These are phyloP conservation scores for Ophion ventricosus DNA, from an alignment of 2,888 invertebrate genomes.

Conservation along the genomic window DNA sequence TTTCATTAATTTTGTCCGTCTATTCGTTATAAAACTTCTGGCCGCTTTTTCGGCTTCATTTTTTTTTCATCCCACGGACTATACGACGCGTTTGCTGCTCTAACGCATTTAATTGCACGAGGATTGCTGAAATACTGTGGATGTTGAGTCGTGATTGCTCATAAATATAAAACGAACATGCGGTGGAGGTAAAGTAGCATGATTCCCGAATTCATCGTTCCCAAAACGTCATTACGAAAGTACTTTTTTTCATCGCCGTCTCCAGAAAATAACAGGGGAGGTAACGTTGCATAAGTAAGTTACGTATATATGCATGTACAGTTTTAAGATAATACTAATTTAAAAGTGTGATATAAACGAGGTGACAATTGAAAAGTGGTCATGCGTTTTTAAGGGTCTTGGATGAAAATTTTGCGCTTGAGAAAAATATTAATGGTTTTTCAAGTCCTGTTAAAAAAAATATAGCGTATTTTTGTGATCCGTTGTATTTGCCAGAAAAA, in stretches of 20 bases:
- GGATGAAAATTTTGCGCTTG: not conserved
- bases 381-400: not conserved
- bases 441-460: not conserved
- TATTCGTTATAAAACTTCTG: slow-evolving; percentile 39
- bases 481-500: not conserved
- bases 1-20: slow-evolving; percentile 30
- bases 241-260: not conserved
- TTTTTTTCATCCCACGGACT: slow-evolving; percentile 28
- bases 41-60: not conserved
- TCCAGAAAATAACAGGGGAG: not conserved
- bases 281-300: not conserved
- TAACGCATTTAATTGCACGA: slow-evolving; percentile 49
- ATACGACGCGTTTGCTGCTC: slow-evolving; percentile 51
- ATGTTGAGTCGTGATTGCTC: slow-evolving; percentile 52
- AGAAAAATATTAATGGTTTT: not conserved
- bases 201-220: not conserved
- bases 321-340: not conserved
- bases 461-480: not conserved
- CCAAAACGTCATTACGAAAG: not conserved
- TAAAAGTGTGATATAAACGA: not conserved
- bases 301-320: not conserved
- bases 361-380: no score
- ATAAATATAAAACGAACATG: slow-evolving; percentile 30
- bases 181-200: not conserved
- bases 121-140: slow-evolving; percentile 59